phyloP scores from a whole-genome alignment of 2,113 vertebrate species.

The Spea multiplicata region DNA sequence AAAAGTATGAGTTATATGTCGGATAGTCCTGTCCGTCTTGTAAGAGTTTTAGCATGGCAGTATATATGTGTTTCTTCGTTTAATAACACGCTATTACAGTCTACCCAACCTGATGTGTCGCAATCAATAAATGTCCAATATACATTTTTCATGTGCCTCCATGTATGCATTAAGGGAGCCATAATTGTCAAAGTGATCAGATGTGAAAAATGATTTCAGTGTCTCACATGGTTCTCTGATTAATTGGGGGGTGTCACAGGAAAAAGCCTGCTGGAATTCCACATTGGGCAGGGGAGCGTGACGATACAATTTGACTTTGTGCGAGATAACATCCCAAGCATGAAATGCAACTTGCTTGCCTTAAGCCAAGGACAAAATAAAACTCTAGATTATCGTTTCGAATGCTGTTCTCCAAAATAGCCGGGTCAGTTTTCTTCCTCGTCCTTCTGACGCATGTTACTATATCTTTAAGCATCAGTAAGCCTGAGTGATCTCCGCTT shows the following conservation, averaged over 20 bases:
- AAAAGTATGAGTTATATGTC: too few relatives aligned
- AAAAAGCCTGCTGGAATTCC: neutral
- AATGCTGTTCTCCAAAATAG: slow-evolving; percentile 7
- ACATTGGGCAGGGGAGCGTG: slow-evolving; percentile 29
- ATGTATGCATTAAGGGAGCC: neutral
- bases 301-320: slow-evolving; percentile 38
- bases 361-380: slow-evolving; percentile 29
- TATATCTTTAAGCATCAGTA: too few relatives aligned
- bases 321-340: slow-evolving; percentile 39
- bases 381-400: neutral
- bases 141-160: neutral
- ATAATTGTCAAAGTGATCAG: neutral
- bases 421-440: slow-evolving; percentile 6
- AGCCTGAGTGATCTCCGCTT: too few relatives aligned
- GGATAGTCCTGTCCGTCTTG: too few relatives aligned
- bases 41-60: too few relatives aligned
- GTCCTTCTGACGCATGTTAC: neutral
- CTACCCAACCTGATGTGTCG: too few relatives aligned
- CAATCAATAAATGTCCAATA: neutral
- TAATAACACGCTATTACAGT: too few relatives aligned
- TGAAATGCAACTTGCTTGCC: slow-evolving; percentile 30
- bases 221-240: slow-evolving; percentile 5
- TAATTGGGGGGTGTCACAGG: neutral
- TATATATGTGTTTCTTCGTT: too few relatives aligned
- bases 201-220: neutral